A percentile compares a stretch with the other conserved stretches of the same genome.
Evolutionary conservation across 2,113 vertebrate species (phyloP).

Genomic region (Hydropotes inermis): DNA sequence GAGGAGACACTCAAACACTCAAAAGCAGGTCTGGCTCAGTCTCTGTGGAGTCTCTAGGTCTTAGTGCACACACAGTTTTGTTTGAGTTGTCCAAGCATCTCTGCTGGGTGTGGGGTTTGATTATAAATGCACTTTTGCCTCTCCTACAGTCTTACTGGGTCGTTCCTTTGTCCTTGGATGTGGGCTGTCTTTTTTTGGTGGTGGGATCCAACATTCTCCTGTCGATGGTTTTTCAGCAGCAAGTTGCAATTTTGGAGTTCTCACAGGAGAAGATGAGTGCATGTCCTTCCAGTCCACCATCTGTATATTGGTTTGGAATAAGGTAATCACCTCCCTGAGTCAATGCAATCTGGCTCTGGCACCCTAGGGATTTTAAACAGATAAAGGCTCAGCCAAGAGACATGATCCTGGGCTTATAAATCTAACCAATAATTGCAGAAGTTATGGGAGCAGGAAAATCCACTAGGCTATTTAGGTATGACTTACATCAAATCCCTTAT

Average conservation of each 20-base stretch:
- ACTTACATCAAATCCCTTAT: background rate
- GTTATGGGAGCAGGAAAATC: background rate
- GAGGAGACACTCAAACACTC: background rate
- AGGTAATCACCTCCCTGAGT: background rate
- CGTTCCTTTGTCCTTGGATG: background rate
- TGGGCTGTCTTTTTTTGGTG: background rate
- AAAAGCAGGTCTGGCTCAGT: background rate
- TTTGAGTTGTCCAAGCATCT: background rate
- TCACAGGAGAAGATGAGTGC: background rate
- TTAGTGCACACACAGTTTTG: background rate
- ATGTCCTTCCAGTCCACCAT: background rate
- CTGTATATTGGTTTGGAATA: background rate
- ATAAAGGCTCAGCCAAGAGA: background rate
- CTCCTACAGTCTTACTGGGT: background rate
- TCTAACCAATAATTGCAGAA: background rate
- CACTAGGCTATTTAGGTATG: background rate
- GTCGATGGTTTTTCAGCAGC: background rate
- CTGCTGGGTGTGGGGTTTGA: background rate
- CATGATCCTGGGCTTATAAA: background rate
- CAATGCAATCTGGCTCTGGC: background rate
- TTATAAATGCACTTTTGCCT: background rate
- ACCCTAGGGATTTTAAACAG: background rate
- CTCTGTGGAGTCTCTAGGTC: background rate
- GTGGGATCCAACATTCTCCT: background rate
- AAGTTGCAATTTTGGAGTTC: background rate